Base-by-base conservation (phyloP, 2,888 invertebrate species). In the Tineola bisselliella region DNA sequence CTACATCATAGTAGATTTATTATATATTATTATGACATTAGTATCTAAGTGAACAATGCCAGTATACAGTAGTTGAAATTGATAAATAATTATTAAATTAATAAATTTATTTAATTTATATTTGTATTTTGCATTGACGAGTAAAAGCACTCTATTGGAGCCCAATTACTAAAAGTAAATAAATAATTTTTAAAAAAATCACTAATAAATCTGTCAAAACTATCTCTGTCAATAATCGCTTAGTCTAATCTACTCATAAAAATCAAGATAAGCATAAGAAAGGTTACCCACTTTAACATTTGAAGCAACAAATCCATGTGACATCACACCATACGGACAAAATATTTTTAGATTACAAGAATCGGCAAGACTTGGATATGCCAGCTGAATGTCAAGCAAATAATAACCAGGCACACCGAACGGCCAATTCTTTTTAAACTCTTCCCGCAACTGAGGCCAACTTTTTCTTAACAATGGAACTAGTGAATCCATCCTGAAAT, bases 281-380 rank as follows among this genome's bases (percentile, higher is more conserved):
- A 43, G n/a, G 43, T 17, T 15, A 61, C 64, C 63, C 66, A 81
- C 82, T 72, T 75, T 75, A 13, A 67, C 63, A 66, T 74, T 75
- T 6, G 79, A 61, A 17, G 74, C 76, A 0, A 81, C 71, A 63
- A 81, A 76, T 30, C 84, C 88, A 64, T 77, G 76, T 1, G 66
- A 58, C 31, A 77, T 68, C 60, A 82, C 72, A 33, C 83, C 86
- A 38, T 70, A 70, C 1, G 86, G 84, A 58, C 82, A 80, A 62
- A 75, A 84, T 12, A 88, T 78, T 65, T 73, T 72, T 61, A 84
- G 74, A 12, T 69, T 70, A 57, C 74, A 68, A 13, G 68, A 63
- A 2, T 72, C 65, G 0, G 76, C 69, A 44, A 67, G 64, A 19
- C 70, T 68, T 1, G 70, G 62, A 73, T 82, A 80, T 17, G 67